Conservation (phyloP, 2,888 invertebrate genomes). For the Macaria liturata region DNA sequence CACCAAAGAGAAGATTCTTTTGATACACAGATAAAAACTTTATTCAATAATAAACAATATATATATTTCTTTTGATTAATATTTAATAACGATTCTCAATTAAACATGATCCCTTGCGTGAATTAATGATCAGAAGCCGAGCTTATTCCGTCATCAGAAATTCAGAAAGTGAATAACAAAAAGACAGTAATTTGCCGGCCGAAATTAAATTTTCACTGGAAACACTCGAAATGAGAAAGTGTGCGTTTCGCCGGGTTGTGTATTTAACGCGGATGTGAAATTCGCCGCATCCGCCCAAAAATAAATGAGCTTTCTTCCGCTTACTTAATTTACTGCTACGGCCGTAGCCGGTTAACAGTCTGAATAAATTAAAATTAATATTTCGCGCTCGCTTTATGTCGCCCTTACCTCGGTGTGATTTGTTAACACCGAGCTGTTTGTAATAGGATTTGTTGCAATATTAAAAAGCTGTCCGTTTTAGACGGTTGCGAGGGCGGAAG, state of each 20-base stretch:
- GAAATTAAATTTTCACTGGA: constrained; percentile 79
- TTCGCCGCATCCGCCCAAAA: constrained; percentile 80
- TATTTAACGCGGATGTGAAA: constrained; percentile 81
- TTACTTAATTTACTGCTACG: constrained; percentile 78
- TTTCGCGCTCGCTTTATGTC: constrained; percentile 70
- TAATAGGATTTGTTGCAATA: constrained; percentile 45
- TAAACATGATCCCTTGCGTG: constrained; percentile 56
- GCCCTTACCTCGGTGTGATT: constrained; percentile 60
- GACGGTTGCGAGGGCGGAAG: constrained; percentile 37
- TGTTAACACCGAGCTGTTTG: constrained; percentile 63
- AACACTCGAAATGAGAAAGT: constrained; percentile 72
- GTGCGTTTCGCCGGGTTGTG: constrained; percentile 70
- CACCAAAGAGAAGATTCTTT: constrained; percentile 41
- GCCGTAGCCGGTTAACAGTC: constrained; percentile 64
- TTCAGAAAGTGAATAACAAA: constrained; percentile 77
- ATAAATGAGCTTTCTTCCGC: constrained; percentile 82
- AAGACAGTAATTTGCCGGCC: constrained; percentile 74
- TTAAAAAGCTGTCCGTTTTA: constrained; percentile 33
- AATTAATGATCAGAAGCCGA: constrained; percentile 63
- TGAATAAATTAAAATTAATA: constrained; percentile 80
- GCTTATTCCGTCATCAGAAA: constrained; percentile 68
- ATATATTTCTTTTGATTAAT: constrained; percentile 59
- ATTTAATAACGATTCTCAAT: constrained; percentile 59
- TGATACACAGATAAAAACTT: too few relatives aligned
- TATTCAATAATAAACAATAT: too few relatives aligned